Evolutionary conservation across 2,113 vertebrate genomes (phyloP), one percentile per base, ranked within the genome.

Genomic region (Sinocyclocheilus maitianheensis): DNA sequence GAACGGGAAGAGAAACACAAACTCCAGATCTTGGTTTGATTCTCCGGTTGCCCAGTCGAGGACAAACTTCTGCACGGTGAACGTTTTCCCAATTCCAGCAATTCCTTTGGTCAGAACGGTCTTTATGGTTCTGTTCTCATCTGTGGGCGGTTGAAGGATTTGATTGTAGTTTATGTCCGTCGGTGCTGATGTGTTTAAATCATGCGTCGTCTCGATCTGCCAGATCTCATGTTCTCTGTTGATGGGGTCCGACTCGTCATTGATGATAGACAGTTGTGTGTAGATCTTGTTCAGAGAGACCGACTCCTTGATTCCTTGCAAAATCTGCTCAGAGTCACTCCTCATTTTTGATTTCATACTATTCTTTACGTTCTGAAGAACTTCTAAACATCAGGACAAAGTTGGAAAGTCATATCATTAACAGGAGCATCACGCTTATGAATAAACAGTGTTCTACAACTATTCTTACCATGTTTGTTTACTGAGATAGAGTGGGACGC

Each of bases 1-100:
- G 60, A 89, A 89, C 9, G 78, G 83, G 26, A 87, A 43, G 63
- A 76, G 60, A 77, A 85, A 85, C 34, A 88, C 63, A 82, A 87
- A 26, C 5, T 87, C 63, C 63, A 88, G 81, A 22, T 87, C 67
- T 12, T 58, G 20, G 34, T 85, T 71, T 1, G 81, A 20, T 16
- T 83, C 18, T 11, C 30, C 76, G 0, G 75, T 63, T n/a, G 74
- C 84, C 89, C 89, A 90, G 76, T 89, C 88, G 7, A 76, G 16
- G 58, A 82, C n/a, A 74, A 87, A 87, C 82, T 88, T 88, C 12
- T 85, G 46, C 13, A 85, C 77, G 0, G 62, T 63, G 62, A 83
- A 16, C 0, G 72, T 83, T 55, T 87, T 87, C 53, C 86, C 86
- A 3, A 87, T 74, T 20, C 87, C 87, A 34, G 87, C 69, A 62